Evolutionary conservation across 2,888 invertebrate species (phyloP).

Genomic region (Dasysyrphus tricinctus): DNA sequence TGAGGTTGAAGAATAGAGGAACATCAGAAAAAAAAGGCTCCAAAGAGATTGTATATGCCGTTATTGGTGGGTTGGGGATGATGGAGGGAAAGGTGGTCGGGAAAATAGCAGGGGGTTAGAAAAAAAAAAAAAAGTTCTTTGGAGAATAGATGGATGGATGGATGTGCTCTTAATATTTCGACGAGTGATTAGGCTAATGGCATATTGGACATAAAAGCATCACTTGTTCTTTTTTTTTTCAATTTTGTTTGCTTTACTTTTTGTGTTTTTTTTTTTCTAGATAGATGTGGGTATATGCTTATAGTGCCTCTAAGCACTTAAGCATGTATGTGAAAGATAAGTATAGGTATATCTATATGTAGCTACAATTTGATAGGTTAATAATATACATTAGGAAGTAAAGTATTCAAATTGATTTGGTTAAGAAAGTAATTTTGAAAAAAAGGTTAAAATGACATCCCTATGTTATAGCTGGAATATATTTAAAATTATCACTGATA

Average conservation of each 20-base stretch:
- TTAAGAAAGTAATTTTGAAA: background rate
- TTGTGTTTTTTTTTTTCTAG: conserved; percentile 18
- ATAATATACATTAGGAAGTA: conserved; percentile 13
- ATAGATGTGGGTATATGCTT: conserved; percentile 11
- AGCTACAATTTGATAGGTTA: conserved; percentile 2
- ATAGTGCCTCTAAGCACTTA: conserved; percentile 15
- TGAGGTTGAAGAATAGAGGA: conserved; percentile 56
- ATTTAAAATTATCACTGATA: too few species aligned
- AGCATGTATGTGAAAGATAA: background rate
- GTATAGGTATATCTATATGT: background rate
- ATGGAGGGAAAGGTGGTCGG: conserved; percentile 22
- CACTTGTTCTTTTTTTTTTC: conserved; percentile 57
- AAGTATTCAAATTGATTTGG: background rate
- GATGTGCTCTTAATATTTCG: conserved; percentile 77
- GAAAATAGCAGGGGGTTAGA: conserved; percentile 36
- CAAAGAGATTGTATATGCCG: conserved; percentile 61
- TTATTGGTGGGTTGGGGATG: conserved; percentile 36
- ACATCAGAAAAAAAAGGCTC: conserved; percentile 58
- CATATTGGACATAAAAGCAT: conserved; percentile 76
- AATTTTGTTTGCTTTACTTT: conserved; percentile 19
- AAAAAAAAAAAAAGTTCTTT: conserved; percentile 62
- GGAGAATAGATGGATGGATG: conserved; percentile 71
- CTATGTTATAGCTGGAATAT: too few species aligned
- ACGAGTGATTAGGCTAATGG: conserved; percentile 78
- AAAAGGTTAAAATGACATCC: background rate